Evolutionary conservation across 2,888 invertebrate species (phyloP).

Genomic region (Brenthis daphne): DNA sequence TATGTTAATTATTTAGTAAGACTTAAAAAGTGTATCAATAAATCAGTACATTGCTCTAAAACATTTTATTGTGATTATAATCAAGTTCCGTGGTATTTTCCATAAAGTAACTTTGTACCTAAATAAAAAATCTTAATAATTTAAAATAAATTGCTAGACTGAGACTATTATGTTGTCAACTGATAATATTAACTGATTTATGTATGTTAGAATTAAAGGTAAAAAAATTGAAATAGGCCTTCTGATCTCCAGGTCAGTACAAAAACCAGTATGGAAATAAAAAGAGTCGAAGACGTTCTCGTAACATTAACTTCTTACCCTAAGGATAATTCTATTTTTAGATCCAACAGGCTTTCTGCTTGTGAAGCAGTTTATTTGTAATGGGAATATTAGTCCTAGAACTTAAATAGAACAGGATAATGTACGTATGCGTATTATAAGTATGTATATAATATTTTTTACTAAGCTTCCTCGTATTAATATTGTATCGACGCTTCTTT

Average conservation of each 20-base stretch:
- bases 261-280: conserved; percentile 1
- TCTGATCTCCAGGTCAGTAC: not conserved
- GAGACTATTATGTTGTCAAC: conserved; percentile 7
- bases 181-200: conserved; percentile 9
- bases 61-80: not conserved
- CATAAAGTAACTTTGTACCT: conserved; percentile 10
- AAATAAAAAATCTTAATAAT: conserved; percentile 6
- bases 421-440: no score
- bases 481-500: no score
- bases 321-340: conserved; percentile 14
- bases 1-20: conserved; percentile 1
- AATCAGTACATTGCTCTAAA: not conserved
- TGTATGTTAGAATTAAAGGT: not conserved
- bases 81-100: conserved; percentile 22
- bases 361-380: not conserved
- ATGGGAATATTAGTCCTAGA: not conserved
- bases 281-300: not conserved
- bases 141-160: conserved; percentile 9
- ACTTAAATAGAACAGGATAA: not conserved
- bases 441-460: no score
- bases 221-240: not conserved
- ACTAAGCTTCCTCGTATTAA: no score
- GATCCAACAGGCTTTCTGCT: conserved; percentile 6
- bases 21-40: not conserved
- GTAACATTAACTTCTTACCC: conserved; percentile 1